Conservation (phyloP, 1,140 invertebrate species). For the Caenorhabditis latens region DNA sequence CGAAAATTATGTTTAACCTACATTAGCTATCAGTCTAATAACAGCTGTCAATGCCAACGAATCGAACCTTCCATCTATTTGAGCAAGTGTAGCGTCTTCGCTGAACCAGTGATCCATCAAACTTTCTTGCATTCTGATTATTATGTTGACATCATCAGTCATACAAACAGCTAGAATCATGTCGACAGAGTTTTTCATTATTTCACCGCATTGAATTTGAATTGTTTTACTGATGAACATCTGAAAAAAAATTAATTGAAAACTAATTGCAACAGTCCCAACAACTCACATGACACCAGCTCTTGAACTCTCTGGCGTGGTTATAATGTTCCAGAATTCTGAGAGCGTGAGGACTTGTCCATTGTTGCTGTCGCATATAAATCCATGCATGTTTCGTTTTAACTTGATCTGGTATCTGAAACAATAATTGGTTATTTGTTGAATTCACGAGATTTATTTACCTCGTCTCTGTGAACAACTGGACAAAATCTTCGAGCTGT, state of each 20-base stretch:
- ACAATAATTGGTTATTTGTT: neutral
- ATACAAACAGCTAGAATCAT: neutral
- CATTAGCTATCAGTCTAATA: neutral
- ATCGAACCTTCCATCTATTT: neutral
- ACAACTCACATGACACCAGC: constrained; percentile 6
- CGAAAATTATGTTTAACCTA: neutral
- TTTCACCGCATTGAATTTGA: neutral
- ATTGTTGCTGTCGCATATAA: constrained; percentile 3
- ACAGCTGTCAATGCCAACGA: neutral
- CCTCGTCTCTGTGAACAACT: neutral
- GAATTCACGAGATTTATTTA: neutral
- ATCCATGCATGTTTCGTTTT: constrained; percentile 10
- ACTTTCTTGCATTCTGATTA: neutral
- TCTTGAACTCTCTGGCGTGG: neutral
- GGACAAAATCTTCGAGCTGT: constrained; percentile 31
- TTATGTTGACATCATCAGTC: constrained; percentile 18
- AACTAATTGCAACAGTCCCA: no score
- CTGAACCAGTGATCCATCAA: constrained; percentile 12
- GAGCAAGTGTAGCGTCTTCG: neutral
- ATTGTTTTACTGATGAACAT: constrained; percentile 12
- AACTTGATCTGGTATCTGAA: neutral
- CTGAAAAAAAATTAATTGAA: neutral
- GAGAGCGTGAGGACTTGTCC: constrained; percentile 28
- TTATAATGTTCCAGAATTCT: neutral
- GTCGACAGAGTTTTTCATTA: neutral